A percentile compares a stretch with the other conserved stretches of the same genome.
These are phyloP conservation scores for Mizuhopecten yessoensis DNA, from an alignment of 1,140 invertebrate genomes.

Conservation along the genomic window DNA sequence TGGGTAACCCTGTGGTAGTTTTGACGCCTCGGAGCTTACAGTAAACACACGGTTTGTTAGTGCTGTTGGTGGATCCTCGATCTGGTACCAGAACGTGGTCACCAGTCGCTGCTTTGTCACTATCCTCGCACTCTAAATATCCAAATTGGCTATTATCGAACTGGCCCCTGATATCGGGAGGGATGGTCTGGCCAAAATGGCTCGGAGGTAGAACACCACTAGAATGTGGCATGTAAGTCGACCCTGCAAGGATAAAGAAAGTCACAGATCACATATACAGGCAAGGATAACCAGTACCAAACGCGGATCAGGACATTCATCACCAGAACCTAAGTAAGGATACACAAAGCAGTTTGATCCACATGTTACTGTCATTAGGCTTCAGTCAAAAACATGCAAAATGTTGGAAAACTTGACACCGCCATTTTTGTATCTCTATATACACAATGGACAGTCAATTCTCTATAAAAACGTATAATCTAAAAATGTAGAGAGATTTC, in stretches of 20 bases:
- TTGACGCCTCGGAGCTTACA: conserved; percentile 57
- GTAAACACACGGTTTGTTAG: conserved; percentile 59
- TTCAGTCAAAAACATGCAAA: too few species aligned
- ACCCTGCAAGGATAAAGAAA: conserved; percentile 19
- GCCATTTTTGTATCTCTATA: too few species aligned
- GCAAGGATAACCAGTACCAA: background rate
- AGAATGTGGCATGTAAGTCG: conserved; percentile 1
- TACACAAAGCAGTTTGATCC: too few species aligned
- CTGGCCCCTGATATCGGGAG: conserved; percentile 4
- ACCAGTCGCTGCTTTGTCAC: background rate
- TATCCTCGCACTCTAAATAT: background rate
- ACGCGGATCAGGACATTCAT: too few species aligned
- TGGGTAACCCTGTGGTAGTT: conserved; percentile 59
- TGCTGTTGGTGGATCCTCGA: conserved; percentile 56
- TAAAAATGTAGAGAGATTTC: too few species aligned
- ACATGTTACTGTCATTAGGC: too few species aligned
- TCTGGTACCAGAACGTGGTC: conserved; percentile 54
- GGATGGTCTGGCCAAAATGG: background rate
- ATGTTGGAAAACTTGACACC: too few species aligned
- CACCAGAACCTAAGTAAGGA: too few species aligned
- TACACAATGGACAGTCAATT: too few species aligned
- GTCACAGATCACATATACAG: background rate
- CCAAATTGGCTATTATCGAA: background rate
- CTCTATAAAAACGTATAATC: too few species aligned
- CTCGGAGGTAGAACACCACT: background rate